Evolutionary conservation across 2,113 vertebrate species (phyloP).

Genomic region (Equus przewalskii): DNA sequence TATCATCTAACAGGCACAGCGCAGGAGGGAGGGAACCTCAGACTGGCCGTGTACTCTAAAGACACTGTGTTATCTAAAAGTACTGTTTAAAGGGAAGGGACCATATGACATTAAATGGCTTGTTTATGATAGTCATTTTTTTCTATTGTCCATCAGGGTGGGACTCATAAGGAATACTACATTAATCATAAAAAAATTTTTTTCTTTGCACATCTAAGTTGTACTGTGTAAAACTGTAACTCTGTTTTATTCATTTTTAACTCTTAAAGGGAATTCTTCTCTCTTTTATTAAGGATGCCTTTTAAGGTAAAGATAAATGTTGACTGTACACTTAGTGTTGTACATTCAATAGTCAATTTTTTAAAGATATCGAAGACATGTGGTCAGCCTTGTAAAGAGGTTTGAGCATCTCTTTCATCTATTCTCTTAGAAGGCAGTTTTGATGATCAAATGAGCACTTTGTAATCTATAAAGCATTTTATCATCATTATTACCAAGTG

Average conservation of each 20-base stretch:
- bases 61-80: not conserved
- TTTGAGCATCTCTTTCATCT: not conserved
- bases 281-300: not conserved
- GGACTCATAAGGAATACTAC: not conserved
- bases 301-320: not conserved
- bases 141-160: not conserved
- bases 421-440: not conserved
- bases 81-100: not conserved
- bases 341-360: not conserved
- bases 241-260: not conserved
- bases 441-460: not conserved
- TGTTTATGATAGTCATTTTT: not conserved
- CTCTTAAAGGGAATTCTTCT: not conserved
- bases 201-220: not conserved
- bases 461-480: not conserved
- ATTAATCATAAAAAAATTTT: not conserved
- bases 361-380: not conserved
- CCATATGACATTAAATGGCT: not conserved
- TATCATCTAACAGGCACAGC: not conserved
- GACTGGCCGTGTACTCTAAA: not conserved
- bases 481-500: not conserved
- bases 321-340: not conserved
- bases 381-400: not conserved
- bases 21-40: no score
- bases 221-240: not conserved